phyloP scores from a whole-genome alignment of 2,113 vertebrate genomes.

The Indicator indicator region DNA sequence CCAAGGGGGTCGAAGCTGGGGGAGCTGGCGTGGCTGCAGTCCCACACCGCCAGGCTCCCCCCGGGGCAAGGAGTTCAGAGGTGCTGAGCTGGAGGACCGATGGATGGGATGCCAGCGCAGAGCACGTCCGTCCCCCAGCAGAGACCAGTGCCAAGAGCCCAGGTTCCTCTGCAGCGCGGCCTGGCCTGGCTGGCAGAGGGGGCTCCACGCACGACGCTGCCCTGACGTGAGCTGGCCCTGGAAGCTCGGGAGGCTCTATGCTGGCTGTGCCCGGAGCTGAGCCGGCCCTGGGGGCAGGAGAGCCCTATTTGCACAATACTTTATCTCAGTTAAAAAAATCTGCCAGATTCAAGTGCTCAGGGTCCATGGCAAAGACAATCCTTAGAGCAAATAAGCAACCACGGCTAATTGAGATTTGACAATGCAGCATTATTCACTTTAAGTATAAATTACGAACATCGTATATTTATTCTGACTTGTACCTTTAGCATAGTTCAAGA shows the following conservation, averaged over 20 bases:
- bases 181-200: too few species aligned
- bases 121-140: background rate
- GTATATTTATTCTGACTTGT: conserved; percentile 15
- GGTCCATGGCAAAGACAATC: background rate
- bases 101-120: background rate
- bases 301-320: background rate
- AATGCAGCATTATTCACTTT: conserved; percentile 11
- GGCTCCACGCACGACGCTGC: background rate
- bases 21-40: background rate
- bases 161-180: too few species aligned
- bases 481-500: background rate
- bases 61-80: background rate
- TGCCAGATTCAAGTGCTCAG: background rate
- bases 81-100: background rate
- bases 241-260: background rate
- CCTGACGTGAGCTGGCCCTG: background rate
- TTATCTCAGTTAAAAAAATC: background rate
- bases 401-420: conserved; percentile 10
- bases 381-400: background rate
- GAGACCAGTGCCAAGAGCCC: background rate
- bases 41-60: background rate
- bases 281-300: background rate
- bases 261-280: rapidly evolving
- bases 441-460: background rate
- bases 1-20: too few species aligned